These are phyloP conservation scores for Dione juno DNA, from an alignment of 2,888 invertebrate species.

Conservation along the genomic window DNA sequence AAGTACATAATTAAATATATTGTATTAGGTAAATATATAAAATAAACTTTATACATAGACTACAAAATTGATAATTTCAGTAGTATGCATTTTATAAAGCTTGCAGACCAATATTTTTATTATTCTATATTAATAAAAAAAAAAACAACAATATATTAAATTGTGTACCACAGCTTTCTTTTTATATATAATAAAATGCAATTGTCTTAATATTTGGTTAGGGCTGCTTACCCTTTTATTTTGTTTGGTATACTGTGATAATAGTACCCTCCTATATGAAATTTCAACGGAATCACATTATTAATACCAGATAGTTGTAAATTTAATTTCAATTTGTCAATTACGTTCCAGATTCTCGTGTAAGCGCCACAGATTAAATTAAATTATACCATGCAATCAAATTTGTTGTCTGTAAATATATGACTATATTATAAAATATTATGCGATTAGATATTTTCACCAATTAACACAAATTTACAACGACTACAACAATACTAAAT, in stretches of 20 bases:
- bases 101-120: no score
- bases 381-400: background rate
- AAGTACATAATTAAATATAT: no score
- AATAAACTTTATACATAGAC: no score
- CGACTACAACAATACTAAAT: no score
- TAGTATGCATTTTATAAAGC: no score
- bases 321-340: slow-evolving; percentile 11
- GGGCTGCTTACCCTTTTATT: background rate
- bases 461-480: background rate
- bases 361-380: background rate
- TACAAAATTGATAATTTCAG: no score
- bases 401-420: background rate
- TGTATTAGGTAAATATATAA: no score
- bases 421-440: background rate
- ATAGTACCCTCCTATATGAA: background rate
- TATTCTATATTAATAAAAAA: no score
- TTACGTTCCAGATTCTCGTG: slow-evolving; percentile 5
- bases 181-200: no score
- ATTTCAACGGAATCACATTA: background rate
- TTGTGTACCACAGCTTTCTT: no score
- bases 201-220: no score
- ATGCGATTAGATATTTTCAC: background rate
- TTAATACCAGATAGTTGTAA: background rate
- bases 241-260: background rate
- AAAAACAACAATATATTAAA: no score